phyloP scores from a whole-genome alignment of 2,797 vertebrate genomes.

The Falco concolor region DNA sequence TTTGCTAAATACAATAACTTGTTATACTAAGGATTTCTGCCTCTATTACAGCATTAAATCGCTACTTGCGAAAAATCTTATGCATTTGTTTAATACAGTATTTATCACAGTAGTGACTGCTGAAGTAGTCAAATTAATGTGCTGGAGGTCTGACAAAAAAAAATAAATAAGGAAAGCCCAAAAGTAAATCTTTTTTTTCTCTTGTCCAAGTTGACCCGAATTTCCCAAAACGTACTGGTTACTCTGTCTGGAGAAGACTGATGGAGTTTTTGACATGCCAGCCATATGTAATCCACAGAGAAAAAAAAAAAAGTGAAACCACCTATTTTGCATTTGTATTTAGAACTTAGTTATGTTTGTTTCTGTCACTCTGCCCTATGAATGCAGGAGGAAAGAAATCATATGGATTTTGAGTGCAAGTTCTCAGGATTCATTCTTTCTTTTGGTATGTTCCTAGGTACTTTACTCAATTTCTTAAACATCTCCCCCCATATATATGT shows the following conservation, averaged over 20 bases:
- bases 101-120: neutral
- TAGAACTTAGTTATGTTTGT: no score
- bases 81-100: neutral
- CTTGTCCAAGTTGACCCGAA: neutral
- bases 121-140: neutral
- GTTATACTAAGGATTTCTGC: neutral
- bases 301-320: neutral
- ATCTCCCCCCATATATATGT: neutral
- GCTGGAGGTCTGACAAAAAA: neutral
- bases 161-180: neutral
- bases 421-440: neutral
- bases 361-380: neutral
- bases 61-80: neutral
- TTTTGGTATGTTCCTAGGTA: neutral
- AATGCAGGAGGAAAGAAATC: neutral
- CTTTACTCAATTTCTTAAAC: neutral
- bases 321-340: neutral
- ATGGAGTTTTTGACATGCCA: neutral
- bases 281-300: neutral
- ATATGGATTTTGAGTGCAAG: neutral
- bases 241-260: neutral
- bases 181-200: neutral
- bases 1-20: neutral
- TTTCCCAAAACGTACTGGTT: neutral
- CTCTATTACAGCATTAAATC: neutral